Evolutionary conservation across 2,888 invertebrate species (phyloP).

Genomic region (Nomada ruficornis): DNA sequence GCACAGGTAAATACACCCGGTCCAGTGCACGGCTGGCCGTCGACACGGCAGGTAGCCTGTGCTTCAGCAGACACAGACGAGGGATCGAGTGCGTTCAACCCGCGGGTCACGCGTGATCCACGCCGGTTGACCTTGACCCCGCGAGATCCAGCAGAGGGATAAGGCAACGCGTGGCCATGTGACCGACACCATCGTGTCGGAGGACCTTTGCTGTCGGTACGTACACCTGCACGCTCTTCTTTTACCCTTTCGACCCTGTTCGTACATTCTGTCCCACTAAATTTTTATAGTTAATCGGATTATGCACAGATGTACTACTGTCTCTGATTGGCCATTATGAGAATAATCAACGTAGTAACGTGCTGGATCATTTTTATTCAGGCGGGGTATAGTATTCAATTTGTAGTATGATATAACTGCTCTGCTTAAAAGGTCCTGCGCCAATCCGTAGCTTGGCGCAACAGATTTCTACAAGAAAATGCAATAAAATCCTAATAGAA

Average conservation of each 20-base stretch:
- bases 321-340: too few species aligned
- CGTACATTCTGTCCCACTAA: not conserved
- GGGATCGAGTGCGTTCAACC: constrained; percentile 68
- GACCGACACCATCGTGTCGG: constrained; percentile 21
- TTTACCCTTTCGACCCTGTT: not conserved
- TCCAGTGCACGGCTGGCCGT: constrained; percentile 70
- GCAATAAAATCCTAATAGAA: too few species aligned
- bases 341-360: too few species aligned
- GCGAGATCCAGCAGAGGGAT: constrained; percentile 12
- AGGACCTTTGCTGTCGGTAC: constrained; percentile 42
- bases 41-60: constrained; percentile 65
- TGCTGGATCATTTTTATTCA: too few species aligned
- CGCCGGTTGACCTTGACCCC: constrained; percentile 38
- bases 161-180: constrained; percentile 29
- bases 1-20: constrained; percentile 65
- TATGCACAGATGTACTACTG: too few species aligned
- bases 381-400: too few species aligned
- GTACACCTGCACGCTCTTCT: constrained; percentile 9
- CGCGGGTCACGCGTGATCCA: constrained; percentile 53
- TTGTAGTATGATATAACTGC: too few species aligned
- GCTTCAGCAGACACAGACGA: constrained; percentile 33
- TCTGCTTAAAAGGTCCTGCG: too few species aligned
- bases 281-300: not conserved
- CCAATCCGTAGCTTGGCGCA: too few species aligned
- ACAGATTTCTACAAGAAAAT: too few species aligned